A percentile compares a stretch with the other conserved stretches of the same genome.
Conservation (phyloP, 2,113 vertebrate species). For the Sarotherodon lohbergeri region DNA sequence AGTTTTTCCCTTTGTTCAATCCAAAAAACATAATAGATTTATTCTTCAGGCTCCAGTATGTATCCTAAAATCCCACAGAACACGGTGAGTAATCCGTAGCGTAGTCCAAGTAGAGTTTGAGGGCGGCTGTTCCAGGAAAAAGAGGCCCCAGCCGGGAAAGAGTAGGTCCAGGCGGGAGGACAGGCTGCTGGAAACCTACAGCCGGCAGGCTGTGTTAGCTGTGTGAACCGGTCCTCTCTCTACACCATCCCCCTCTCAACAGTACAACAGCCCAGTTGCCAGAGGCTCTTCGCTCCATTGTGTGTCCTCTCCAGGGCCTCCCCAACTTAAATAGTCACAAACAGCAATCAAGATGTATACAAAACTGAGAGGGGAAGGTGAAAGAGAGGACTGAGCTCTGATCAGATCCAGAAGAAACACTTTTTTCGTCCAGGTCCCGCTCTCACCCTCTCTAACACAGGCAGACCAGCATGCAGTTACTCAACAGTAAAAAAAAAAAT, state of each 20-base stretch:
- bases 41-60: conserved; percentile 43
- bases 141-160: conserved; percentile 29
- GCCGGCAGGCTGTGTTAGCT: conserved; percentile 75
- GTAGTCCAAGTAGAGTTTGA: conserved; percentile 33
- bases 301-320: conserved; percentile 66
- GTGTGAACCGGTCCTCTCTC: conserved; percentile 74
- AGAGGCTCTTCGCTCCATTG: conserved; percentile 77
- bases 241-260: conserved; percentile 77
- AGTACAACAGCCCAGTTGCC: conserved; percentile 78
- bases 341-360: conserved; percentile 3
- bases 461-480: conserved; percentile 70
- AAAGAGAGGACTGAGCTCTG: conserved; percentile 29
- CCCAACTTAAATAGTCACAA: conserved; percentile 56
- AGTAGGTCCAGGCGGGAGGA: conserved; percentile 38
- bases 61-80: conserved; percentile 58
- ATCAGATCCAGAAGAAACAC: conserved; percentile 37
- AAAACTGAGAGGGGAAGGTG: neutral
- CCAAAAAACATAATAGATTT: conserved; percentile 44
- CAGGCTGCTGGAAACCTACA: conserved; percentile 62
- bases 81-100: conserved; percentile 58
- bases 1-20: conserved; percentile 27
- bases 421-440: conserved; percentile 46
- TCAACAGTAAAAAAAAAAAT: conserved; percentile 73
- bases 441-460: conserved; percentile 47
- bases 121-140: conserved; percentile 40